phyloP scores from a whole-genome alignment of 2,113 vertebrate species.

The Ploceus nigricollis region DNA sequence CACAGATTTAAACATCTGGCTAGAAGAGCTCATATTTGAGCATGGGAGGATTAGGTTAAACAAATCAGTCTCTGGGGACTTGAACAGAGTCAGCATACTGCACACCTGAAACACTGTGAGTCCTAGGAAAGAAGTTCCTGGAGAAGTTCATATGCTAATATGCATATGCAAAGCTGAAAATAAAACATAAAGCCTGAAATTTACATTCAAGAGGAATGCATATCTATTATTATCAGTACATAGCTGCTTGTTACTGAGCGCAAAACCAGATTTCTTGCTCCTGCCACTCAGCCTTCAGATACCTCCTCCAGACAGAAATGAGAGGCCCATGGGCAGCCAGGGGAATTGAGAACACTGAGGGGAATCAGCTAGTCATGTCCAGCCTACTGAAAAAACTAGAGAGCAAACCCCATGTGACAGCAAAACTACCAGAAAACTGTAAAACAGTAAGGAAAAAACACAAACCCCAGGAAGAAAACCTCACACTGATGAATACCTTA shows the following conservation, averaged over 20 bases:
- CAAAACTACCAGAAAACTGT: neutral
- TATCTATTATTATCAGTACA: neutral
- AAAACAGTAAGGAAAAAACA: neutral
- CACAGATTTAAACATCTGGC: constrained; percentile 44
- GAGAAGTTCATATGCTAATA: constrained; percentile 7
- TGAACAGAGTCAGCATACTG: constrained; percentile 14
- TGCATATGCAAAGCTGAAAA: neutral
- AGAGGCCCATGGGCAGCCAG: neutral
- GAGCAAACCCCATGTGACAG: neutral
- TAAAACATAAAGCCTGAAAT: neutral
- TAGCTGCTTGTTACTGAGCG: neutral
- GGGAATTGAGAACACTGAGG: neutral
- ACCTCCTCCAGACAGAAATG: neutral
- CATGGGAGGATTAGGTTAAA: neutral
- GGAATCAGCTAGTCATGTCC: neutral
- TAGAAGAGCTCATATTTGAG: neutral
- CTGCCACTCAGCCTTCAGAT: neutral
- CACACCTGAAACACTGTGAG: neutral
- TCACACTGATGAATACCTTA: neutral
- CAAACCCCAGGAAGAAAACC: neutral
- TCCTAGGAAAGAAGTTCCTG: constrained; percentile 37
- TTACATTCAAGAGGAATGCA: neutral
- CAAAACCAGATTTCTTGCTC: neutral
- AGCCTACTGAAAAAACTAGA: neutral
- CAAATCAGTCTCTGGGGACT: neutral